These are phyloP conservation scores for Bicyclus anynana DNA, from an alignment of 1,140 invertebrate species.

Conservation along the genomic window DNA sequence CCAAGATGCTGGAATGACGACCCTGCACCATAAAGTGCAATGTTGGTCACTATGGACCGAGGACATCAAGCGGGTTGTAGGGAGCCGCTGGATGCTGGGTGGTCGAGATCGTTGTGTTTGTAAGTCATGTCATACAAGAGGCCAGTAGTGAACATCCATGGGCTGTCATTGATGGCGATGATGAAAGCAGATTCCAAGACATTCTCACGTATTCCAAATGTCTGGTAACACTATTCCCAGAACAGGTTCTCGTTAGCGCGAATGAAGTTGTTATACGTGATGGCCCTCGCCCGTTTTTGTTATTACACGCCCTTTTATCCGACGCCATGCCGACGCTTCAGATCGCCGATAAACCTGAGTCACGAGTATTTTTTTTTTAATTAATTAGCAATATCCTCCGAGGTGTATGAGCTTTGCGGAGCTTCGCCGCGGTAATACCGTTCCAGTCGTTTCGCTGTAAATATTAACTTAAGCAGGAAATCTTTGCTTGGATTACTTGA, in stretches of 20 bases:
- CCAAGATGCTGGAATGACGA: no score
- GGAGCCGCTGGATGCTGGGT: no score
- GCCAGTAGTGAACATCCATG: no score
- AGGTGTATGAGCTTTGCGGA: constrained; percentile 44
- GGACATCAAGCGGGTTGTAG: no score
- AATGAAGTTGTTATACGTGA: constrained; percentile 52
- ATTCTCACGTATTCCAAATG: not conserved
- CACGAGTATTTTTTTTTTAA: constrained; percentile 15
- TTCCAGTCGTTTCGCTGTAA: not conserved
- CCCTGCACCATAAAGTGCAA: no score
- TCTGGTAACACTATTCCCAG: constrained; percentile 12
- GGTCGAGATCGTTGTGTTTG: no score
- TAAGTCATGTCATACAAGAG: no score
- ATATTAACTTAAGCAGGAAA: no score
- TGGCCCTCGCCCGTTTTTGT: constrained; percentile 45
- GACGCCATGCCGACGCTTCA: constrained; percentile 23
- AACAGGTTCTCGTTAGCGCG: constrained; percentile 41
- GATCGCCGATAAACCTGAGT: constrained; percentile 23
- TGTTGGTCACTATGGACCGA: no score
- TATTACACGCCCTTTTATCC: constrained; percentile 39
- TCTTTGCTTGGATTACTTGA: no score
- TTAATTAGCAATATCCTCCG: constrained; percentile 17
- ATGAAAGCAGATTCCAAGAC: not conserved
- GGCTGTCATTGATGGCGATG: no score
- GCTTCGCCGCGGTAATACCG: not conserved